Evolutionary conservation across 1,140 invertebrate genomes (phyloP), one percentile per base, ranked within the genome.

Genomic region (Thaumatotibia leucotreta): DNA sequence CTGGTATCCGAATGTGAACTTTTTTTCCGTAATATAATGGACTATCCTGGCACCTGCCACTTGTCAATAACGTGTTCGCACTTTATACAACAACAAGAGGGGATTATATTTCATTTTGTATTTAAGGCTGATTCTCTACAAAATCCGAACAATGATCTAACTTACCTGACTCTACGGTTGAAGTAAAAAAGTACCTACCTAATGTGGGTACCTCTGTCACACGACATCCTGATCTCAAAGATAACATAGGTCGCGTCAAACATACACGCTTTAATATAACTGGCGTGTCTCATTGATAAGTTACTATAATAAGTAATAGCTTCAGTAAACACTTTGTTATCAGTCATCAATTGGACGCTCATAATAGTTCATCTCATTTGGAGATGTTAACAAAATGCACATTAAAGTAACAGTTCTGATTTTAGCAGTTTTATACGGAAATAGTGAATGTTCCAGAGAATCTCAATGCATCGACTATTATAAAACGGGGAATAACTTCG

Each of bases 391-490:
- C 39, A 17, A 65, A 64, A 54, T 71, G 61, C 72, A 62, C 61
- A 50, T 63, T 72, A 23, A 33, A 74, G n/a, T 9, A 70, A 27
- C 23, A 66, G 20, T 33, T 67, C 22, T 17, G 8, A 5, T 61
- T 33, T 66, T 72, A 54, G 52, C n/a, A 14, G 58, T 64, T 27
- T 65, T 22, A n/a, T 14, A 10, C 39, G 61, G 63, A 50, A 65
- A 39, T 29, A 50, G 66, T 67, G 29, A 64, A 6, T n/a, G 29
- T 58, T 27, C 24, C 45, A 68, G 45, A 24, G 79, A 81, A 65
- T 69, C 77, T 11, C 74, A 73, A 64, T 90, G 88, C 61, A 68
- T 88, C 33, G 73, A 82, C 62, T 90, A 88, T 65, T 90, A 82
- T 70, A 79, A 75, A 35, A 83, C 72, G 9, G 83, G 76, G 4